A percentile compares a stretch with the other conserved stretches of the same genome.
Evolutionary conservation across 2,888 invertebrate species (phyloP).

Genomic region (Plagodis pulveraria): DNA sequence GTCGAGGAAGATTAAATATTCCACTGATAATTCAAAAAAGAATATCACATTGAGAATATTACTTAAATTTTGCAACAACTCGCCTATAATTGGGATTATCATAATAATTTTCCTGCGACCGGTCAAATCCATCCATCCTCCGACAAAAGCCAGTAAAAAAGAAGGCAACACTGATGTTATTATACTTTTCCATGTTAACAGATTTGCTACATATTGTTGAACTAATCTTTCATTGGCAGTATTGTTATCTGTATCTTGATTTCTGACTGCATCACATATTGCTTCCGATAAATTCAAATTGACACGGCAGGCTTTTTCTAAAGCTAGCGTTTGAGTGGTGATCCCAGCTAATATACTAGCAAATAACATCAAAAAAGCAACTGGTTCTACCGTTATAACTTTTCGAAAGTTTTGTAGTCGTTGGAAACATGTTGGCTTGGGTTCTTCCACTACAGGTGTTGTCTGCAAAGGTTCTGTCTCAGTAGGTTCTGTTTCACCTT

Average conservation of each 20-base stretch:
- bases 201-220: conserved; percentile 87
- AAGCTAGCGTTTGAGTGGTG: conserved; percentile 90
- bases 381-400: conserved; percentile 50
- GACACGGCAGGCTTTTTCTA: conserved; percentile 92
- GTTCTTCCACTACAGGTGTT: conserved; percentile 14
- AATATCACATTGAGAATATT: conserved; percentile 89
- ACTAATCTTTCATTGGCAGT: conserved; percentile 78
- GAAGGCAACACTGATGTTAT: conserved; percentile 90
- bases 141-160: conserved; percentile 89
- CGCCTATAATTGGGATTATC: conserved; percentile 89
- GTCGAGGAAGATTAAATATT: conserved; percentile 67
- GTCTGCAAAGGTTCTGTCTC: conserved; percentile 24
- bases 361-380: conserved; percentile 41
- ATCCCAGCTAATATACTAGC: conserved; percentile 79
- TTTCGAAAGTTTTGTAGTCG: conserved; percentile 24
- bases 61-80: conserved; percentile 88
- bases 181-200: conserved; percentile 91
- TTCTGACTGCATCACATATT: conserved; percentile 88
- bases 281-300: conserved; percentile 87
- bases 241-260: conserved; percentile 77
- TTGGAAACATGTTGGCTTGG: conserved; percentile 25
- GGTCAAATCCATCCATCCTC: conserved; percentile 87
- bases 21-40: conserved; percentile 89
- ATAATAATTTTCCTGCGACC: conserved; percentile 88
- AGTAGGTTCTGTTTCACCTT: conserved; percentile 14